Base-by-base conservation (phyloP, 2,113 vertebrate species). In the Myotis lucifugus region DNA sequence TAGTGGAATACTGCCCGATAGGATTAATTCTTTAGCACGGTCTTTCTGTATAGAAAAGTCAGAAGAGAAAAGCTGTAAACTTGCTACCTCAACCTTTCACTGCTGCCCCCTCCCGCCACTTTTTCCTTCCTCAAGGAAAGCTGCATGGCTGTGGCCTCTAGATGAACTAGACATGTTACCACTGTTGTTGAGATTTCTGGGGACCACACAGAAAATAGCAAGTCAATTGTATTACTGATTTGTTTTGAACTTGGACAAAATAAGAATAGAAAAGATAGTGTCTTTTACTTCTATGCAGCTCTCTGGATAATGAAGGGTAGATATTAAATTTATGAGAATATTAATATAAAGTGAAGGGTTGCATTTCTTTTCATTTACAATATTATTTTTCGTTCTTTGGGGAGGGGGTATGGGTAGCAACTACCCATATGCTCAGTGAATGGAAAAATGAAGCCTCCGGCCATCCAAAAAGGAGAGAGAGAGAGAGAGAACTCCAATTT, bases 321-420 rank as follows among this genome's bases (percentile, higher is more conserved):
- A n/a, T 93, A 59, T 73, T 95, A 87, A 77, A 94, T 77, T 91
- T 79, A 72, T 77, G 73, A 90, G 32, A 85, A 32, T 83, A 34
- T 15, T 88, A 81, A 88, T 46, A 54, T 76, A 13, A 96, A 90
- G 40, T 82, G 29, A 74, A 90, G 74, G 6, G 25, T 52, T 69
- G 25, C 13, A 54, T 90, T 94, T 91, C 40, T 95, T 90, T 95
- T 90, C 15, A 59, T 52, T 94, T 86, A 67, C 67, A 50, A 14
- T 82, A 72, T 40, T 95, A 56, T 56, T 91, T 95, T 94, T 56
- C 82, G 10, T 87, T 72, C 37, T 89, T 88, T 48, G 19, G 14
- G 2, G 34, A 15, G 9, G 46, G 27, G 46, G 5, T 46, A 64
- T 56, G 29, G 50, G 6, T 52, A 84, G 42, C 66, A 42, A 42